phyloP scores from a whole-genome alignment of 2,113 vertebrate genomes.

The Bubalus kerabau region DNA sequence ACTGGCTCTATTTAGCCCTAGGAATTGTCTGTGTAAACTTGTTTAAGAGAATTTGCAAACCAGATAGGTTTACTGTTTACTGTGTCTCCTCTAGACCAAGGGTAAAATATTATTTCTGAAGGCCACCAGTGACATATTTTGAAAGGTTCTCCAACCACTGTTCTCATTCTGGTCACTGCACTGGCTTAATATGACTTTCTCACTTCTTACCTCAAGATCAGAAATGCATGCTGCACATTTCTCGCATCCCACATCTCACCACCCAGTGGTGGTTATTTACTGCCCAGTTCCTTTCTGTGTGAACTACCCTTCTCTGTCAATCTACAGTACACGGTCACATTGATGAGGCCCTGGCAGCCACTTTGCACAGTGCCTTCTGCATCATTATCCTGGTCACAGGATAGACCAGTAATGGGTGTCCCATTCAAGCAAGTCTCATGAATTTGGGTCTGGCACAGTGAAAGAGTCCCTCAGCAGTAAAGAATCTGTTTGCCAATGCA shows the following conservation, averaged over 20 bases:
- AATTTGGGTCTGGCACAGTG: background rate
- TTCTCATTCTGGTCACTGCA: background rate
- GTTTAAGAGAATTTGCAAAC: slow-evolving; percentile 74
- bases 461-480: background rate
- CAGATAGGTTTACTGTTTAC: slow-evolving; percentile 70
- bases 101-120: slow-evolving; percentile 26
- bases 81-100: slow-evolving; percentile 14
- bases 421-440: background rate
- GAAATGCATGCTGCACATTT: background rate
- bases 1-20: slow-evolving; percentile 63
- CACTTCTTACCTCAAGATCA: background rate
- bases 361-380: background rate
- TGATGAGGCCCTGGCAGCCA: background rate
- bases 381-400: background rate
- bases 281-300: background rate
- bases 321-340: background rate
- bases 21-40: slow-evolving; percentile 69
- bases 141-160: background rate
- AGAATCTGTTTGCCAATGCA: background rate
- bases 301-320: background rate
- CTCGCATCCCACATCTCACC: background rate
- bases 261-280: background rate
- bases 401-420: background rate
- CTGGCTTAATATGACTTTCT: background rate
- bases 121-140: background rate